Evolutionary conservation across 2,113 vertebrate species (phyloP).

Genomic region (Theristicus caerulescens): DNA sequence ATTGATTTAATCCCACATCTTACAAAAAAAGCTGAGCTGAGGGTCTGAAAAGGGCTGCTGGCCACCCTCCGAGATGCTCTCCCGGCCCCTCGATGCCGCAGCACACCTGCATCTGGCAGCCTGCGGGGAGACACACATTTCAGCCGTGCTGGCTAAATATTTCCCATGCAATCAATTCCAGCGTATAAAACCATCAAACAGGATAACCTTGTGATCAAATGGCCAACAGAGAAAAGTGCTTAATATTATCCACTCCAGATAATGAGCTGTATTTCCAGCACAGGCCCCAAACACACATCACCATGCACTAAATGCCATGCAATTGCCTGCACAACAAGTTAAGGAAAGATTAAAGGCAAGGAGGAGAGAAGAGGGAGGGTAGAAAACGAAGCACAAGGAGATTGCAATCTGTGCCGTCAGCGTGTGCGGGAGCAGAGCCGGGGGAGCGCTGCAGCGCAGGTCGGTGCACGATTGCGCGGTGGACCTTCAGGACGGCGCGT

Average conservation of each 20-base stretch:
- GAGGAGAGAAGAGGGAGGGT: neutral
- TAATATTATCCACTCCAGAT: slow-evolving; percentile 60
- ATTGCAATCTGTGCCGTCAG: neutral
- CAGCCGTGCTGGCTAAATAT: neutral
- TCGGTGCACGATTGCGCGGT: neutral
- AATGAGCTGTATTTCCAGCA: slow-evolving; percentile 49
- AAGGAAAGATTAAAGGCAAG: slow-evolving; percentile 35
- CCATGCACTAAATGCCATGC: neutral
- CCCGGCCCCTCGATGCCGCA: neutral
- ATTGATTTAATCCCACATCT: neutral
- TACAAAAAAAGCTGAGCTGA: neutral
- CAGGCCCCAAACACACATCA: slow-evolving; percentile 53
- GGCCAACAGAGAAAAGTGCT: slow-evolving; percentile 55
- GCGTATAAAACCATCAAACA: slow-evolving; percentile 25
- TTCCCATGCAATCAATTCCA: slow-evolving; percentile 54
- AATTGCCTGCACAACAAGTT: slow-evolving; percentile 28
- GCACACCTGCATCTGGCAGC: neutral
- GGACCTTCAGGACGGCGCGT: neutral
- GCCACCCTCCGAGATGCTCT: neutral
- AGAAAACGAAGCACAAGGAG: neutral
- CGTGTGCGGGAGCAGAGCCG: rapidly evolving
- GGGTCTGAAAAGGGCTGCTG: neutral
- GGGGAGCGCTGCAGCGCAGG: neutral
- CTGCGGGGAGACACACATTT: neutral
- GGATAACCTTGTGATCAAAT: slow-evolving; percentile 61